Evolutionary conservation across 2,888 invertebrate genomes (phyloP).

Genomic region (Drosophila flavopinicola): DNA sequence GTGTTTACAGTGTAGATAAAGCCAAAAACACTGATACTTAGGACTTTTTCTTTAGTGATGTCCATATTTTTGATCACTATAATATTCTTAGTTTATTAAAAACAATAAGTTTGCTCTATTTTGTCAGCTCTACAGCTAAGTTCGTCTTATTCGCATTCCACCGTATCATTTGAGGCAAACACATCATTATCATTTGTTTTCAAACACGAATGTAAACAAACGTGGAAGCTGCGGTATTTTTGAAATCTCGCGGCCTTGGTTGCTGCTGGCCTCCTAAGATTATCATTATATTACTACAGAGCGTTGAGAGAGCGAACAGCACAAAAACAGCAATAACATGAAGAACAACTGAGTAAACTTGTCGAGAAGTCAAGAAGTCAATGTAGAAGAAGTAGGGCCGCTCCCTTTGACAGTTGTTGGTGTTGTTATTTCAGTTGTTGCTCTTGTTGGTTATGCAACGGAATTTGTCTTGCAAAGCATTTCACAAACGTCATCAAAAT

Average conservation of each 20-base stretch:
- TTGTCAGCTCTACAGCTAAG: no score
- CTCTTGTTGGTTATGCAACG: constrained; percentile 62
- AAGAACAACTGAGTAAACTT: constrained; percentile 37
- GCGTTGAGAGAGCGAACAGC: constrained; percentile 20
- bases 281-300: constrained; percentile 36
- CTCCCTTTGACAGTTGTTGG: constrained; percentile 4
- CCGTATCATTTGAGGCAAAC: constrained; percentile 30
- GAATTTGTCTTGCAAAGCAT: constrained; percentile 11
- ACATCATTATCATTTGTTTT: constrained; percentile 51
- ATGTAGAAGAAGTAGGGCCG: constrained; percentile 14
- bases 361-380: constrained; percentile 7
- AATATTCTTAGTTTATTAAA: neutral
- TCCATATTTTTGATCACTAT: no score
- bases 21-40: neutral
- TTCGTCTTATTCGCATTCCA: constrained; percentile 8
- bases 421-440: constrained; percentile 15
- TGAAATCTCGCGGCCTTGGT: constrained; percentile 61
- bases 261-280: constrained; percentile 15
- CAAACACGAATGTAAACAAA: constrained; percentile 67
- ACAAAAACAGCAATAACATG: constrained; percentile 11
- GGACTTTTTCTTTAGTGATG: no score
- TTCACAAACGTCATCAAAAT: constrained; percentile 45
- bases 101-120: neutral
- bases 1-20: neutral
- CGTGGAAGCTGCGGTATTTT: constrained; percentile 61